These are phyloP conservation scores for Pseudolaguvia tuberculata DNA, from an alignment of 2,113 vertebrate genomes.

Conservation along the genomic window DNA sequence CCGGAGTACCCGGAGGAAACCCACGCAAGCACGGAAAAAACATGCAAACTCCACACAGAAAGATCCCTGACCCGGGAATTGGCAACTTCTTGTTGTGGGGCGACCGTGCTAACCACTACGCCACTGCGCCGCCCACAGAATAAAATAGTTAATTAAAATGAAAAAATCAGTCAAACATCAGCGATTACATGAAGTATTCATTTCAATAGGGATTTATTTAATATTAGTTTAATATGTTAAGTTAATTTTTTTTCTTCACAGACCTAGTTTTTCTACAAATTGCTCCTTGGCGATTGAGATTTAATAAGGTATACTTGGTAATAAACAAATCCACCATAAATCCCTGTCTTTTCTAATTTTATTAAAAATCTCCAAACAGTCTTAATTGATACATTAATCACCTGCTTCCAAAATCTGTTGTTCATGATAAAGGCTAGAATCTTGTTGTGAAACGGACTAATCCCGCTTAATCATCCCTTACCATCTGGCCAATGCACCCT, in stretches of 20 bases:
- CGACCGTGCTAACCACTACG: too few relatives aligned
- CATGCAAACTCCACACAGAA: too few relatives aligned
- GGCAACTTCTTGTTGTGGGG: too few relatives aligned
- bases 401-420: conserved; percentile 1
- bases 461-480: conserved; percentile 15
- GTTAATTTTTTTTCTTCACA: not conserved
- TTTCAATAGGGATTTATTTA: not conserved
- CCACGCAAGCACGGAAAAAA: too few relatives aligned
- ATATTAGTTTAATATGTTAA: not conserved
- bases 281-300: too few relatives aligned
- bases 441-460: conserved; percentile 12
- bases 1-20: too few relatives aligned
- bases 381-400: conserved; percentile 19
- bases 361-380: not conserved
- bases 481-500: conserved; percentile 23
- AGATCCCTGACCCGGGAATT: too few relatives aligned
- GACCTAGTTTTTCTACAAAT: not conserved
- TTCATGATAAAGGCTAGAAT: conserved; percentile 11
- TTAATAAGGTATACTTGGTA: not conserved
- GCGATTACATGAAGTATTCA: not conserved
- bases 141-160: too few relatives aligned
- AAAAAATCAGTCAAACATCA: too few relatives aligned
- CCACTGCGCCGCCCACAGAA: too few relatives aligned
- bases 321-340: conserved; percentile 3
- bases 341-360: not conserved